phyloP scores from a whole-genome alignment of 2,888 invertebrate species.

The Exocentrus adspersus region DNA sequence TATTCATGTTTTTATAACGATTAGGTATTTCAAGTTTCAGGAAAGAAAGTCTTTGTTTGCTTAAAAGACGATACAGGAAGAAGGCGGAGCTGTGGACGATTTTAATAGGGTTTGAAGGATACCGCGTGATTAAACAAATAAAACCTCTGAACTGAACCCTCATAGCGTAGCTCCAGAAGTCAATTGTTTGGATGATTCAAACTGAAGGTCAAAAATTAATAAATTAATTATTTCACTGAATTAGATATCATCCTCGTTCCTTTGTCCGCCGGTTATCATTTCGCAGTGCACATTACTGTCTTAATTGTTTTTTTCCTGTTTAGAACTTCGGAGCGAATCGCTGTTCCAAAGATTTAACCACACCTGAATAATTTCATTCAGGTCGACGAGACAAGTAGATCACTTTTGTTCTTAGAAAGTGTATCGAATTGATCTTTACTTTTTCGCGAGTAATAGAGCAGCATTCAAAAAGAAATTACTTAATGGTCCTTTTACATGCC shows the following conservation, averaged over 20 bases:
- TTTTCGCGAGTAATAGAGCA: background rate
- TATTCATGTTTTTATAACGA: too few species aligned
- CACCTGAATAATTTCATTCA: constrained; percentile 2
- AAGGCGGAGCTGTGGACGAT: constrained; percentile 11
- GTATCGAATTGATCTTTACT: background rate
- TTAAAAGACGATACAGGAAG: constrained; percentile 29
- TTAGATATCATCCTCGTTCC: constrained; percentile 22
- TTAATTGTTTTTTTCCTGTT: constrained; percentile 5
- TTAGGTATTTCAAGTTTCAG: too few species aligned
- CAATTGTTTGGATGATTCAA: constrained; percentile 32
- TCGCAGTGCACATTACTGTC: background rate
- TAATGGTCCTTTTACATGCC: constrained; percentile 1
- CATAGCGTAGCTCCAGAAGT: constrained; percentile 7
- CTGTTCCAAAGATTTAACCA: constrained; percentile 4
- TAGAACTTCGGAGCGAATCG: background rate
- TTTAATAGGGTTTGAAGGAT: constrained; percentile 28
- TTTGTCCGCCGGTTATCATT: constrained; percentile 4
- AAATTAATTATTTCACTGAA: constrained; percentile 38
- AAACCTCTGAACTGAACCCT: constrained; percentile 22
- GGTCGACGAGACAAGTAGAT: constrained; percentile 18
- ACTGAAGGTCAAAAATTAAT: constrained; percentile 40
- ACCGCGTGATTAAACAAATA: constrained; percentile 17
- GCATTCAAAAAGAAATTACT: constrained; percentile 3
- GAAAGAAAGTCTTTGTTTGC: constrained; percentile 26
- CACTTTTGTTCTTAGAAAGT: constrained; percentile 16